Conservation (phyloP, 2,888 invertebrate species). For the Torymus aiolomorphi region DNA sequence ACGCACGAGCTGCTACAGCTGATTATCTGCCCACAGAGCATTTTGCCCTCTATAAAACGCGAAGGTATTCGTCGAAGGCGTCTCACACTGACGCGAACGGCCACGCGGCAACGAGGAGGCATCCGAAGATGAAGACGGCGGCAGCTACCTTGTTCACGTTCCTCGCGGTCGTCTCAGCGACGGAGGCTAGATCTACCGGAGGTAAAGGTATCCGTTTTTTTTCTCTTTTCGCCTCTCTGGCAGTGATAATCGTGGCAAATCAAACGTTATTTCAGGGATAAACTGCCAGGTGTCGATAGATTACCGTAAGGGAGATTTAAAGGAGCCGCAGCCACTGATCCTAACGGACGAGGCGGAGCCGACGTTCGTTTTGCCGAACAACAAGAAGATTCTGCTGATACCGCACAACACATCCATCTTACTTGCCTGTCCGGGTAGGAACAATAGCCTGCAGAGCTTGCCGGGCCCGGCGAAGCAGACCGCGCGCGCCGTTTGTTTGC, state of each 20-base stretch:
- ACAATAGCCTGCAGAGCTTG: constrained; percentile 61
- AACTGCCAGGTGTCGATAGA: constrained; percentile 74
- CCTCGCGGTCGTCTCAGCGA: neutral
- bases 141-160: neutral
- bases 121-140: constrained; percentile 4
- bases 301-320: constrained; percentile 77
- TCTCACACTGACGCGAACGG: neutral
- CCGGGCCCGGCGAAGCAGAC: constrained; percentile 10
- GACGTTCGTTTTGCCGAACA: constrained; percentile 63
- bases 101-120: neutral
- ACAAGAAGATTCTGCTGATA: constrained; percentile 60
- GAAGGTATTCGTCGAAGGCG: neutral
- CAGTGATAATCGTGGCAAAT: no score
- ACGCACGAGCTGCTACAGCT: no score
- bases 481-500: constrained; percentile 60
- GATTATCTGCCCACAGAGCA: no score
- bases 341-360: constrained; percentile 66
- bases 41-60: neutral
- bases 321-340: constrained; percentile 80
- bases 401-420: constrained; percentile 58
- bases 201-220: neutral
- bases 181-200: constrained; percentile 7
- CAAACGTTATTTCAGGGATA: constrained; percentile 43
- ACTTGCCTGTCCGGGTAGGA: constrained; percentile 67
- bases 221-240: neutral